These are phyloP conservation scores for Tauraco erythrolophus DNA, from an alignment of 2,113 vertebrate species.

Conservation along the genomic window DNA sequence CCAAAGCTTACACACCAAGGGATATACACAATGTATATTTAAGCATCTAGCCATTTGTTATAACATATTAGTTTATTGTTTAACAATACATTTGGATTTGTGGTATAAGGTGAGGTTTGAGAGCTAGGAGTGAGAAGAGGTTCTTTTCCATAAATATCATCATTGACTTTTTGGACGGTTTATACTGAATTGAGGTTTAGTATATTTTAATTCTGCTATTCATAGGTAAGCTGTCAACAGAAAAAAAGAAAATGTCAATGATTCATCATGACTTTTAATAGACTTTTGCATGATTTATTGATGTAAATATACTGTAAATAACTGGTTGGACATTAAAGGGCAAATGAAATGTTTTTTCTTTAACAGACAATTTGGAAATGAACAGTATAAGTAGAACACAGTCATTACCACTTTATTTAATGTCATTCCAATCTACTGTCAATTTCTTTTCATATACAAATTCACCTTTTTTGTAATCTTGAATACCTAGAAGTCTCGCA, in stretches of 20 bases:
- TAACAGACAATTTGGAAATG: conserved; percentile 65
- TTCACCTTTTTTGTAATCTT: conserved; percentile 50
- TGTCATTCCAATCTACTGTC: conserved; percentile 59
- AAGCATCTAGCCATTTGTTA: neutral
- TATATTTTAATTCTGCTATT: neutral
- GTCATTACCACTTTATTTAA: conserved; percentile 68
- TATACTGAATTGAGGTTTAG: neutral
- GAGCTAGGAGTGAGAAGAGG: neutral
- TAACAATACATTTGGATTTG: neutral
- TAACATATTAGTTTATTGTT: neutral
- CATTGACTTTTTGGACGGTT: neutral
- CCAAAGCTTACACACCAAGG: neutral
- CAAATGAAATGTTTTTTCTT: conserved; percentile 68
- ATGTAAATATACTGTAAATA: conserved; percentile 77
- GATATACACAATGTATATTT: neutral
- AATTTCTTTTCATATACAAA: conserved; percentile 72
- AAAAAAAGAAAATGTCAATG: neutral
- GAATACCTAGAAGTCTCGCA: conserved; percentile 68
- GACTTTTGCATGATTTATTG: conserved; percentile 78
- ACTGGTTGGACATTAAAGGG: conserved; percentile 63
- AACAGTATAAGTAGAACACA: conserved; percentile 69
- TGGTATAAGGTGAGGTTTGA: neutral
- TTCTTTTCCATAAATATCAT: neutral
- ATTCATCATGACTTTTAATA: neutral
- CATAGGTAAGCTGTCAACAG: neutral